Percentiles rank a stretch among this genome's conserved stretches.
These are phyloP conservation scores for Pelecanus crispus DNA, from an alignment of 2,113 vertebrate species.

Conservation along the genomic window DNA sequence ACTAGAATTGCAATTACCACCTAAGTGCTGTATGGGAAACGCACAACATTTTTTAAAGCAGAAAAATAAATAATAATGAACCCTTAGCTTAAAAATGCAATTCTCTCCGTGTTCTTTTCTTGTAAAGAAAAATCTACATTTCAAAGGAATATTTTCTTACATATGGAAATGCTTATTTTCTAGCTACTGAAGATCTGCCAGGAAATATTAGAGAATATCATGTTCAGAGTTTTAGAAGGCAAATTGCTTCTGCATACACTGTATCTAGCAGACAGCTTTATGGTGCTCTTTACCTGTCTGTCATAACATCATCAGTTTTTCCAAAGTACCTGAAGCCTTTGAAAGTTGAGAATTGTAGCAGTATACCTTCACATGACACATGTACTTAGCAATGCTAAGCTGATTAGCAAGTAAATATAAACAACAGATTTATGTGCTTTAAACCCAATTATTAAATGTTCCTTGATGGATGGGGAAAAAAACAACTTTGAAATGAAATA, in stretches of 20 bases:
- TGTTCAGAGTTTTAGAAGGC: slow-evolving; percentile 59
- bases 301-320: slow-evolving; percentile 47
- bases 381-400: slow-evolving; percentile 48
- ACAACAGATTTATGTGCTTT: background rate
- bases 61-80: slow-evolving; percentile 43
- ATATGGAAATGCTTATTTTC: slow-evolving; percentile 64
- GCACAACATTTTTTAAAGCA: slow-evolving; percentile 42
- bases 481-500: slow-evolving; percentile 12
- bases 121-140: slow-evolving; percentile 53
- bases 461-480: background rate
- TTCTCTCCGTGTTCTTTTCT: slow-evolving; percentile 27
- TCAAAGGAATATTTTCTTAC: slow-evolving; percentile 63
- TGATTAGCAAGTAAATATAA: slow-evolving; percentile 47
- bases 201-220: slow-evolving; percentile 50
- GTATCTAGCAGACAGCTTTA: slow-evolving; percentile 45
- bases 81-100: slow-evolving; percentile 27
- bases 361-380: background rate
- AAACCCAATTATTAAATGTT: slow-evolving; percentile 33
- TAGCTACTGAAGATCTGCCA: slow-evolving; percentile 40
- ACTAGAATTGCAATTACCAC: slow-evolving; percentile 37
- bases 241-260: slow-evolving; percentile 54
- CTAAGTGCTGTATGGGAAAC: slow-evolving; percentile 12
- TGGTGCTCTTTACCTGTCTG: slow-evolving; percentile 36
- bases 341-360: slow-evolving; percentile 29
- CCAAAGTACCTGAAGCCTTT: slow-evolving; percentile 40